Conservation (phyloP, 2,113 vertebrate species). For the Sturnira hondurensis region DNA sequence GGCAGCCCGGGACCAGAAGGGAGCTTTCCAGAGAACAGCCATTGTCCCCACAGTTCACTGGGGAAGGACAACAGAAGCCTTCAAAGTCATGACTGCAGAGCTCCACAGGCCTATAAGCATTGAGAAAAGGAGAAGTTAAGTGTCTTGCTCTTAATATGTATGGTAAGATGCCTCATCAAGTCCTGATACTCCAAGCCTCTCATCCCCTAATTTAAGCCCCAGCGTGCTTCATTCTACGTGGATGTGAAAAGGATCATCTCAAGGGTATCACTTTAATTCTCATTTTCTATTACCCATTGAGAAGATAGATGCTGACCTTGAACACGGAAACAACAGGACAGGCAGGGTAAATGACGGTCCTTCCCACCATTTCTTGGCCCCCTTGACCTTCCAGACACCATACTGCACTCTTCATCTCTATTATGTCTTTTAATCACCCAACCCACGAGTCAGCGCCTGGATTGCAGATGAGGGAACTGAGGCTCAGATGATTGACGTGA, state of each 20-base stretch:
- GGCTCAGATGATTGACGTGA: not conserved
- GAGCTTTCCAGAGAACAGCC: not conserved
- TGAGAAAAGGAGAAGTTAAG: not conserved
- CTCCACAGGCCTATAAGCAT: not conserved
- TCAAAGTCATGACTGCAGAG: not conserved
- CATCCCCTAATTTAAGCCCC: not conserved
- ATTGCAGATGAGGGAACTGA: not conserved
- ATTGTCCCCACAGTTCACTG: not conserved
- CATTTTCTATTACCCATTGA: not conserved
- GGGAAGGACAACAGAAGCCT: not conserved
- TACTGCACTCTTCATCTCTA: not conserved
- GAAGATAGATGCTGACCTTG: not conserved
- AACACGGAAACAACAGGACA: not conserved
- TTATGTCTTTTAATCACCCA: not conserved
- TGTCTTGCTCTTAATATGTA: not conserved
- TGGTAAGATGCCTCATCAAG: not conserved
- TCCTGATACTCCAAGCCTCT: not conserved
- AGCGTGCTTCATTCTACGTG: not conserved
- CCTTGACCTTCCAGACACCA: not conserved
- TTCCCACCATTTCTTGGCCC: too few relatives aligned
- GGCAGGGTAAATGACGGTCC: not conserved
- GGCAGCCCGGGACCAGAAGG: slow-evolving; percentile 30
- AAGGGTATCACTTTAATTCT: not conserved
- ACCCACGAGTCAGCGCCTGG: not conserved
- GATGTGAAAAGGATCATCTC: not conserved